Evolutionary conservation across 2,888 invertebrate genomes (phyloP).

Genomic region (Ctena decussata): DNA sequence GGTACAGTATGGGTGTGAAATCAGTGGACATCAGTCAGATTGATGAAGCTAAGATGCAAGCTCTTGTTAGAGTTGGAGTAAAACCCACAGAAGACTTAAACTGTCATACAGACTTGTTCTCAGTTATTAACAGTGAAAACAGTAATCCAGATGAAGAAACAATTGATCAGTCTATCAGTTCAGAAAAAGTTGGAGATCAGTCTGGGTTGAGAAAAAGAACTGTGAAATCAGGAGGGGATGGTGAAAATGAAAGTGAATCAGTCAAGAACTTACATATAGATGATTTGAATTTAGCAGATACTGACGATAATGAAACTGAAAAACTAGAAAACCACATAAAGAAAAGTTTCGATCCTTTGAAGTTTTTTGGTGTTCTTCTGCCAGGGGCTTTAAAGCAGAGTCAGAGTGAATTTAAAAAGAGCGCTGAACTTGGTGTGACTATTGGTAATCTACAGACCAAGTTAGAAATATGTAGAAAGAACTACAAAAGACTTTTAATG

Average conservation of each 20-base stretch:
- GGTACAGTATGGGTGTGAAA: conserved; percentile 79
- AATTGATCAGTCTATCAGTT: conserved; percentile 10
- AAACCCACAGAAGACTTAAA: conserved; percentile 21
- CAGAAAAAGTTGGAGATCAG: background rate
- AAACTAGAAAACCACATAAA: conserved; percentile 4
- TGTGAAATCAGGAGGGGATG: conserved; percentile 26
- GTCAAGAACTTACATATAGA: background rate
- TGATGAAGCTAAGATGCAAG: conserved; percentile 71
- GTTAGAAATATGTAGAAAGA: conserved; percentile 4
- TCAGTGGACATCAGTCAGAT: conserved; percentile 76
- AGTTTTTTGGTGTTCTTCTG: conserved; percentile 95
- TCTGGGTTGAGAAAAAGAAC: conserved; percentile 54
- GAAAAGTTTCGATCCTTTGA: conserved; percentile 89
- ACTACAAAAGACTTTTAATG: background rate
- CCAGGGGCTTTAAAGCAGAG: conserved; percentile 93
- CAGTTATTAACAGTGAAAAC: background rate
- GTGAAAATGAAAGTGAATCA: conserved; percentile 4
- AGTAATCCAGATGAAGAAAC: background rate
- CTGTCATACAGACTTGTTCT: conserved; percentile 5
- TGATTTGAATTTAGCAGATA: background rate
- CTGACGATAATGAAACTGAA: conserved; percentile 15
- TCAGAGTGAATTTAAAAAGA: conserved; percentile 91
- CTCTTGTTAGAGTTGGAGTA: conserved; percentile 63
- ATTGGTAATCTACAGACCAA: conserved; percentile 58
- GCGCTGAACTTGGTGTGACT: conserved; percentile 56